These are phyloP conservation scores for Escarpia spicata DNA, from an alignment of 2,888 invertebrate species.

Conservation along the genomic window DNA sequence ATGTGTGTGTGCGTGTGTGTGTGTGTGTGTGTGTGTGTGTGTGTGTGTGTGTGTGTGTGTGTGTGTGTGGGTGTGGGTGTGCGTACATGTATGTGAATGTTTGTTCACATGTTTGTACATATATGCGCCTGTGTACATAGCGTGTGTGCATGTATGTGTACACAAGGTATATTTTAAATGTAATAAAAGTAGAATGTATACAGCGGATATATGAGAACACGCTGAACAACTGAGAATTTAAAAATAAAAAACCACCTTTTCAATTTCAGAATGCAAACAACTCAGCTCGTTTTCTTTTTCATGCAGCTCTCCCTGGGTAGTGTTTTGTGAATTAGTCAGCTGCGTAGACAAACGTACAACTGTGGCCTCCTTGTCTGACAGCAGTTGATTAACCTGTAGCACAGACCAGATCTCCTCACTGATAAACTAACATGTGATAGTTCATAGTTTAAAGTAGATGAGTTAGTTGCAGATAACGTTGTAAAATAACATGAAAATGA, in stretches of 20 bases:
- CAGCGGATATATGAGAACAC: no score
- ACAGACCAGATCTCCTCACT: neutral
- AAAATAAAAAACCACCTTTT: constrained; percentile 47
- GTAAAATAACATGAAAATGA: no score
- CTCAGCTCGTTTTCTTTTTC: constrained; percentile 53
- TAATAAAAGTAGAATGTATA: no score
- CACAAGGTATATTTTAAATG: no score
- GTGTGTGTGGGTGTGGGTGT: neutral
- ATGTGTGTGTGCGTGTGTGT: neutral
- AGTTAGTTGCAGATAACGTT: neutral
- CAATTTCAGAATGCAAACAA: constrained; percentile 48
- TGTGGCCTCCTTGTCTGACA: neutral
- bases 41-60: neutral
- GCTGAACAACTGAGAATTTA: neutral
- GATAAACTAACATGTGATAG: neutral
- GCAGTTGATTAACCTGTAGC: neutral
- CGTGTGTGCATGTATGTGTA: no score
- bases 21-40: neutral
- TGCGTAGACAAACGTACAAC: constrained; percentile 44
- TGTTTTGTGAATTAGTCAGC: constrained; percentile 47
- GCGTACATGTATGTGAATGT: no score
- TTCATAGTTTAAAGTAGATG: neutral
- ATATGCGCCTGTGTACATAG: no score
- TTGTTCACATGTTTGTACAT: no score
- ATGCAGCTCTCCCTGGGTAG: constrained; percentile 48